Evolutionary conservation across 2,888 invertebrate species (phyloP), one percentile per base, ranked within the genome.

Genomic region (Conistra vaccinii): DNA sequence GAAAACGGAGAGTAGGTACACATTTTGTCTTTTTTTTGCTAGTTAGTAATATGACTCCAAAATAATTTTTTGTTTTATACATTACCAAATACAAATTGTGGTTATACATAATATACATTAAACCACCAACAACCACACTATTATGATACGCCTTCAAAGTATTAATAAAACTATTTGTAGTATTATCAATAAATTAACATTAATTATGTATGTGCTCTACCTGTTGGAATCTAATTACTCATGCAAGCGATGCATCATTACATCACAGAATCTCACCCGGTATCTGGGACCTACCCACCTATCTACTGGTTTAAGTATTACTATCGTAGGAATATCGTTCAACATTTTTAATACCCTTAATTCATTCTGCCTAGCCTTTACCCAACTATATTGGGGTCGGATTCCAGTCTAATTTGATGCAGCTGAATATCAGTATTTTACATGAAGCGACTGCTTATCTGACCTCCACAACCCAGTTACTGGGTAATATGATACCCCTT

Each of bases 191-290:
- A 32, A 73, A 67, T 62, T 51, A 62, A 45, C 20, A 66, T 78
- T 77, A 66, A 66, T 67, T 80, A 80, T 58, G 57, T 48, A 58
- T 58, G 51, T 35, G 7, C 26, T 23, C 39, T 48, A 61, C 55
- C 29, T 62, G 66, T 29, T 73, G 51, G 29, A 23, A 63, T 4
- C 20, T 75, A 55, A 65, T 80, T 75, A 69, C 55, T 69, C 62
- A 81, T 35, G 60, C 48, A 61, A 74, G 58, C 20, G 23, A 80
- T 65, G 55, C 48, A 65, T 80, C 55, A 67, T 79, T 78, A 63
- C 29, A 35, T 42, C 23, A 42, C 26, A 57, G 68, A 7, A 48
- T 26, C 4, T 35, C 9, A 35, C 10, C 17, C 4, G 17, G 17
- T 17, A 0, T 39, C 12, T 10, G 12, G 17, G 17, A 23, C 4